Conservation (phyloP, 2,113 vertebrate species). For the Hippopotamus amphibius region DNA sequence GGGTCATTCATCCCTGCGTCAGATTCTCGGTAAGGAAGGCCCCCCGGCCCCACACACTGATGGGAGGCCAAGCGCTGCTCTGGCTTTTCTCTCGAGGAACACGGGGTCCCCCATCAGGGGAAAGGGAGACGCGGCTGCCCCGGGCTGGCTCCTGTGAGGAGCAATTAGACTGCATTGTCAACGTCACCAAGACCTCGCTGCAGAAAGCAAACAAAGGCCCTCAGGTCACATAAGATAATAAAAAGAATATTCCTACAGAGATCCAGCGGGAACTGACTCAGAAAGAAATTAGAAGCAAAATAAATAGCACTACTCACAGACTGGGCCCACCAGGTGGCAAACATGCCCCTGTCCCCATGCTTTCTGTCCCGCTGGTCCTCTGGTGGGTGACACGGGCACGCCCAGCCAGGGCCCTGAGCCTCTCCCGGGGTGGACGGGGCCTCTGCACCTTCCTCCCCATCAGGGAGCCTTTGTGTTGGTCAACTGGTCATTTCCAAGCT, state of each 20-base stretch:
- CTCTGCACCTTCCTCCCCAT: no score
- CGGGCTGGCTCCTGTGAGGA: not conserved
- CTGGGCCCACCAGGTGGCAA: rapidly evolving
- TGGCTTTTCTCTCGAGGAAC: rapidly evolving
- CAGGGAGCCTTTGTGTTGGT: not conserved
- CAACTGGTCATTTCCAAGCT: conserved; percentile 61
- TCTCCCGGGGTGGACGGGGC: rapidly evolving
- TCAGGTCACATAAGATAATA: not conserved
- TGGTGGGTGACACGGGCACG: rapidly evolving
- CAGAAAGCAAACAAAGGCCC: not conserved
- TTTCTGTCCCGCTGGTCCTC: not conserved
- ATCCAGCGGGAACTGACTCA: not conserved
- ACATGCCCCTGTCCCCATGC: rapidly evolving
- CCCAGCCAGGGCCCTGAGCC: rapidly evolving
- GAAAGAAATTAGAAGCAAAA: not conserved
- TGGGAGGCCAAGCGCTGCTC: not conserved
- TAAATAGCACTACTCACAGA: not conserved
- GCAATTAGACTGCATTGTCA: rapidly evolving
- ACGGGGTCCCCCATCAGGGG: not conserved
- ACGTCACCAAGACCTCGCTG: not conserved
- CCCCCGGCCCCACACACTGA: rapidly evolving
- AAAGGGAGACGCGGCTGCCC: not conserved
- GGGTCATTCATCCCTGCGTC: rapidly evolving
- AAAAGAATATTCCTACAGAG: not conserved
- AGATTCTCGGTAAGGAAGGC: rapidly evolving